Evolutionary conservation across 2,797 vertebrate genomes (phyloP).

Genomic region (Malurus leucopterus): DNA sequence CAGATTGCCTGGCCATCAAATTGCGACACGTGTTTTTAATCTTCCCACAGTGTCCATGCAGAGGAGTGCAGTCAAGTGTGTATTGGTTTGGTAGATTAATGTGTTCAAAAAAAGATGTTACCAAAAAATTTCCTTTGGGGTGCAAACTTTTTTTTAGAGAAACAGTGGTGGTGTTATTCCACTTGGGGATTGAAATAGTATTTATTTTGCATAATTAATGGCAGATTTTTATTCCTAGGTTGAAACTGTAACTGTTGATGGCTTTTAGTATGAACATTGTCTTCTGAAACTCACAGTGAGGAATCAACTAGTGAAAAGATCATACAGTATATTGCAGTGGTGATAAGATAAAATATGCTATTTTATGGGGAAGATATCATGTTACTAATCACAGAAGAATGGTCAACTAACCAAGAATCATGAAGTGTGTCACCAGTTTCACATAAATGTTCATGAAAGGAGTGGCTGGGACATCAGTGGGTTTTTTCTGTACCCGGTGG

Average conservation of each 20-base stretch:
- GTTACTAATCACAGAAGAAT: neutral
- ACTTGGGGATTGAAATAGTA: neutral
- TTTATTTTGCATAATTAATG: conserved; percentile 23
- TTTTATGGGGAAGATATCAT: neutral
- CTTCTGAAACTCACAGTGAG: neutral
- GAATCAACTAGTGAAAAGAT: neutral
- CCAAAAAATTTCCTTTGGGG: neutral
- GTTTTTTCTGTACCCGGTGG: neutral
- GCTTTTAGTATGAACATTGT: neutral
- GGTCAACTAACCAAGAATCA: neutral
- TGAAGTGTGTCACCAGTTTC: neutral
- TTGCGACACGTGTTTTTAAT: conserved; percentile 9
- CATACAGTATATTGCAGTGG: neutral
- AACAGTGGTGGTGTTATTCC: neutral
- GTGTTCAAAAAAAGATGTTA: conserved; percentile 1
- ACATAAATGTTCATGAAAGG: neutral
- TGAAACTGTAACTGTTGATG: neutral
- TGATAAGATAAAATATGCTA: neutral
- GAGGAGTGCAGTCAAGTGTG: conserved; percentile 26
- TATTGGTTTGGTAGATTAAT: neutral
- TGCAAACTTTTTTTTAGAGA: neutral
- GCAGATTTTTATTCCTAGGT: neutral
- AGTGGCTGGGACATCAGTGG: neutral
- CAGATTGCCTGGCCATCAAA: conserved; percentile 52
- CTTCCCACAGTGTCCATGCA: conserved; percentile 54